Evolutionary conservation across 92 coral and sea anemone genomes (phyloP).

Genomic region (Parazoanthus atlanticus): DNA sequence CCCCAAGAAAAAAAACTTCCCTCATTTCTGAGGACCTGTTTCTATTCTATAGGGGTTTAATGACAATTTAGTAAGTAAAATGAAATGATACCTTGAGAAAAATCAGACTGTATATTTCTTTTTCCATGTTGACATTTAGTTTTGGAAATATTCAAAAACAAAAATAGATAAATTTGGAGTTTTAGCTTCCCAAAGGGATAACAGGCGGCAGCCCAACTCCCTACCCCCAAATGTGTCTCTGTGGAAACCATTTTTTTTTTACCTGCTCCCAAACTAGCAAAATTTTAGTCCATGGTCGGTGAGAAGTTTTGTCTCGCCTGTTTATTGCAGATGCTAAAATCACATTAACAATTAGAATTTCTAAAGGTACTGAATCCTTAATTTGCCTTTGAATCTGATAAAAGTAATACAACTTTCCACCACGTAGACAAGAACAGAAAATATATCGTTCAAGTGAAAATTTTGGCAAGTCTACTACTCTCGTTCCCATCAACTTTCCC

Average conservation of each 20-base stretch:
- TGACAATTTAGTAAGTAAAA: too few relatives aligned
- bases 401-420: too few relatives aligned
- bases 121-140: neutral
- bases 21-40: too few relatives aligned
- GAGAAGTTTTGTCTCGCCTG: neutral
- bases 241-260: too few relatives aligned
- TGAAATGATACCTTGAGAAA: too few relatives aligned
- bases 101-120: too few relatives aligned
- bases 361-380: neutral
- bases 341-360: too few relatives aligned
- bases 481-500: neutral
- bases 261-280: neutral
- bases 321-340: neutral
- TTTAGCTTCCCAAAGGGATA: too few relatives aligned
- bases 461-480: too few relatives aligned
- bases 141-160: neutral
- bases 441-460: neutral
- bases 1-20: too few relatives aligned
- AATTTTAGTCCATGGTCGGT: neutral
- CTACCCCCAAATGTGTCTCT: neutral
- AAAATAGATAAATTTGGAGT: neutral
- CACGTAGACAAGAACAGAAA: neutral
- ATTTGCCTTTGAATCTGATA: neutral
- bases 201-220: neutral
- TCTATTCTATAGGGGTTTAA: too few relatives aligned